Evolutionary conservation across 2,113 vertebrate species (phyloP).

Genomic region (Heterochromis multidens): DNA sequence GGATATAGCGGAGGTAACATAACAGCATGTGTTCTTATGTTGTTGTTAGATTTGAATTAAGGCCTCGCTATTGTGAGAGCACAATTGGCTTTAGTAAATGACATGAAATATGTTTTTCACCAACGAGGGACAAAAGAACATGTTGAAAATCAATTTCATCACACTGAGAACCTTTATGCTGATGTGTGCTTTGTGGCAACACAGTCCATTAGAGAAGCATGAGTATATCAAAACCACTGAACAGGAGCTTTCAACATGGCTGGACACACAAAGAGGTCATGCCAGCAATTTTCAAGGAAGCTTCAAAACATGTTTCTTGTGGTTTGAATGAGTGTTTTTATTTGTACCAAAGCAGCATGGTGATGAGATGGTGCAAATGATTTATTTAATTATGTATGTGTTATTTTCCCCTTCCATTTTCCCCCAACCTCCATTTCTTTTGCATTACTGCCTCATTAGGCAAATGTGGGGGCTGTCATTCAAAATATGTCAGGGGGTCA

Average conservation of each 20-base stretch:
- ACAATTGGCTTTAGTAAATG: not conserved
- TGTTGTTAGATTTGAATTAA: not conserved
- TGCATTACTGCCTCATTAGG: not conserved
- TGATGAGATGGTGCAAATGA: not conserved
- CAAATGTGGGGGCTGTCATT: not conserved
- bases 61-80: not conserved
- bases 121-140: conserved; percentile 21
- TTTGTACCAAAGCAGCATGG: not conserved
- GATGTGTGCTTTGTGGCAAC: not conserved
- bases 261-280: not conserved
- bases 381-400: not conserved
- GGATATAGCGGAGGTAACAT: not conserved
- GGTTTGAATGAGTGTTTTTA: not conserved
- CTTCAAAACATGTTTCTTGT: not conserved
- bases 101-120: conserved; percentile 18
- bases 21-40: not conserved
- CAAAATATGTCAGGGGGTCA: not conserved
- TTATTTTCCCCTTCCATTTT: not conserved
- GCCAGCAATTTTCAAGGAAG: not conserved
- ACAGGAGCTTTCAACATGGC: not conserved
- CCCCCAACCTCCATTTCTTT: not conserved
- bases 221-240: conserved; percentile 29
- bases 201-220: conserved; percentile 29
- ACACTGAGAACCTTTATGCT: not conserved
- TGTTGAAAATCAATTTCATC: conserved; percentile 43